Conservation (phyloP, 2,888 invertebrate species). For the Hyposoter dolosus region DNA sequence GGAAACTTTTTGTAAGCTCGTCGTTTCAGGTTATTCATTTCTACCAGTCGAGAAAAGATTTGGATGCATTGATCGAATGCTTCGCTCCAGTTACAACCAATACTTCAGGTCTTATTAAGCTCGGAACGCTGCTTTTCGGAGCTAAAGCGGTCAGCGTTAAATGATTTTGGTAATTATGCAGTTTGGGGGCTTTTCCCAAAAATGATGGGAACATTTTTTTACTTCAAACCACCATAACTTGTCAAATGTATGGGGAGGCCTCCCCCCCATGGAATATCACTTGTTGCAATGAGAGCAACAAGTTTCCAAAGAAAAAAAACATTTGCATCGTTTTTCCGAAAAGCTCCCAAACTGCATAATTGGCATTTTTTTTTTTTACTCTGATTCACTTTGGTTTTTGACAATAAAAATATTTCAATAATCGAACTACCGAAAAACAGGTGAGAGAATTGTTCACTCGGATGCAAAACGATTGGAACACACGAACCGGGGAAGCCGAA, state of each 20-base stretch:
- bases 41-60: slow-evolving; percentile 43
- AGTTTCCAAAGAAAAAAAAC: too few species aligned
- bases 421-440: slow-evolving; percentile 16
- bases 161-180: neutral
- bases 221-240: too few species aligned
- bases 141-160: slow-evolving; percentile 50
- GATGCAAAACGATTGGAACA: slow-evolving; percentile 65
- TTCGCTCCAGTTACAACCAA: slow-evolving; percentile 54
- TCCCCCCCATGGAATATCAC: too few species aligned
- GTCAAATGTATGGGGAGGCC: too few species aligned
- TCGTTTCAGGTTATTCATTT: slow-evolving; percentile 45
- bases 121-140: slow-evolving; percentile 57
- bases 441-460: slow-evolving; percentile 55
- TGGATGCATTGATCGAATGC: slow-evolving; percentile 52
- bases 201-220: too few species aligned
- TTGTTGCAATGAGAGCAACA: too few species aligned
- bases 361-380: neutral
- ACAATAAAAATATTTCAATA: neutral
- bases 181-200: too few species aligned
- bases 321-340: too few species aligned
- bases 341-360: too few species aligned
- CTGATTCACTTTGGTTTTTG: neutral
- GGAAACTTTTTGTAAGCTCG: neutral
- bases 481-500: slow-evolving; percentile 42
- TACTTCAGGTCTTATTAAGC: slow-evolving; percentile 54